Base-by-base conservation (phyloP, 2,797 vertebrate species). In the Enteromius argenteus region DNA sequence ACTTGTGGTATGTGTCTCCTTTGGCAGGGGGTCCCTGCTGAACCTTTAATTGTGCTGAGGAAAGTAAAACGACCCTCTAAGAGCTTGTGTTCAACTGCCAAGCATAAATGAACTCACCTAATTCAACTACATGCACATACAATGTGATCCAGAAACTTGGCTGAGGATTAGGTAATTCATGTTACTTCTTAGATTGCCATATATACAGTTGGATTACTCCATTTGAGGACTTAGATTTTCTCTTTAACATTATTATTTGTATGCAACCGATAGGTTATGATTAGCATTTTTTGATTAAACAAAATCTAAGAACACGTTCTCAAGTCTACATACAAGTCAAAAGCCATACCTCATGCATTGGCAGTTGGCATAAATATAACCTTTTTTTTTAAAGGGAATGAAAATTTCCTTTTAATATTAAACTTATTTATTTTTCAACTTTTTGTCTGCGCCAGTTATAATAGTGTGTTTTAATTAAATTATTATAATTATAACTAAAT, bases 1-100 rank as follows among this genome's bases (percentile, higher is more conserved):
- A 93, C 89, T 91, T 91, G 90, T 93, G 90, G 90, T 86, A 88
- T 82, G 39, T 82, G 72, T 90, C 84, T 87, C 84, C 90, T 53
- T 83, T 86, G 81, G 88, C 85, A 80, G 42, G 46, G 79, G 42
- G 46, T 90, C 90, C 91, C 85, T 85, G 64, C 75, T 88, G 86
- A 86, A 87, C 85, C 92, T 89, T 84, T 78, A 90, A 89, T 89
- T 88, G 80, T 86, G 88, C 87, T 86, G 87, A 89, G 86, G 84
- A 72, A 78, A 71, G 82, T 77, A 78, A 78, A 78, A 84, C 21
- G 1, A 49, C 37, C 35, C n/a, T 39, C 9, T 23, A 35, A n/a
- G 64, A 60, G 73, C 81, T 83, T 75, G 56, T 74, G 60, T 83
- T 83, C 58, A 67, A 32, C 81, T 76, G 60, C 46, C 81, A 75